Percentiles rank a stretch among this genome's conserved stretches.
Conservation (phyloP, 2,797 vertebrate genomes). For the Siniperca undulata region DNA sequence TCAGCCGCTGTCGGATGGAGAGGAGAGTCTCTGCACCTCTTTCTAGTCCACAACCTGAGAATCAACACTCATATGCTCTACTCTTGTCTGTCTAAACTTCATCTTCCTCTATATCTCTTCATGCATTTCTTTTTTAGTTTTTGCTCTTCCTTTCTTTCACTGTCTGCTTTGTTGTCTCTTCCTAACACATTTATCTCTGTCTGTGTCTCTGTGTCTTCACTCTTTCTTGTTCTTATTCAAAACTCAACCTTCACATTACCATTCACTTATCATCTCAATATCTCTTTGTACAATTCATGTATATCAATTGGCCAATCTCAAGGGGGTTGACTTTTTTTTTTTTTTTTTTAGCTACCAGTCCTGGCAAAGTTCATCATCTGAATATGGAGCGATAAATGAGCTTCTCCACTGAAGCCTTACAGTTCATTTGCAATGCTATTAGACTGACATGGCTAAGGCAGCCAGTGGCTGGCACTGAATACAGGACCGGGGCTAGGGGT, state of each 20-base stretch:
- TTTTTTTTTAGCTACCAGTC: slow-evolving; percentile 14
- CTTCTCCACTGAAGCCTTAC: slow-evolving; percentile 49
- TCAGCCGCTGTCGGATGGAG: slow-evolving; percentile 57
- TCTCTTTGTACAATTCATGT: slow-evolving; percentile 23
- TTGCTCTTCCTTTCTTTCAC: background rate
- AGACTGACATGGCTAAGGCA: slow-evolving; percentile 36
- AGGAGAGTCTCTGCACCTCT: slow-evolving; percentile 21
- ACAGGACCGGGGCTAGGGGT: background rate
- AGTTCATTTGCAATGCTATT: slow-evolving; percentile 55
- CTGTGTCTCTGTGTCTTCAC: background rate
- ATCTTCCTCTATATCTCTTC: slow-evolving; percentile 1
- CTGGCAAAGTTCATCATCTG: slow-evolving; percentile 39
- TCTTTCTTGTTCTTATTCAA: slow-evolving; percentile 4
- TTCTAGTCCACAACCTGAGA: slow-evolving; percentile 39
- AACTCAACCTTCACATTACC: background rate
- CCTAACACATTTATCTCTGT: background rate
- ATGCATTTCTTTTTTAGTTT: background rate
- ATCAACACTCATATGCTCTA: slow-evolving; percentile 4
- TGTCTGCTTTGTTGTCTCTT: background rate
- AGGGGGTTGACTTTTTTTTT: slow-evolving; percentile 14
- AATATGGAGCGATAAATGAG: slow-evolving; percentile 60
- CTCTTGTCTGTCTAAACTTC: slow-evolving; percentile 23
- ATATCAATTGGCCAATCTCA: slow-evolving; percentile 31
- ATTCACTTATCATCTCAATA: slow-evolving; percentile 8
- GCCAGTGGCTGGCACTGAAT: slow-evolving; percentile 8